Evolutionary conservation across 2,888 invertebrate genomes (phyloP), one percentile per base, ranked within the genome.

Genomic region (Eurytoma adleriae): DNA sequence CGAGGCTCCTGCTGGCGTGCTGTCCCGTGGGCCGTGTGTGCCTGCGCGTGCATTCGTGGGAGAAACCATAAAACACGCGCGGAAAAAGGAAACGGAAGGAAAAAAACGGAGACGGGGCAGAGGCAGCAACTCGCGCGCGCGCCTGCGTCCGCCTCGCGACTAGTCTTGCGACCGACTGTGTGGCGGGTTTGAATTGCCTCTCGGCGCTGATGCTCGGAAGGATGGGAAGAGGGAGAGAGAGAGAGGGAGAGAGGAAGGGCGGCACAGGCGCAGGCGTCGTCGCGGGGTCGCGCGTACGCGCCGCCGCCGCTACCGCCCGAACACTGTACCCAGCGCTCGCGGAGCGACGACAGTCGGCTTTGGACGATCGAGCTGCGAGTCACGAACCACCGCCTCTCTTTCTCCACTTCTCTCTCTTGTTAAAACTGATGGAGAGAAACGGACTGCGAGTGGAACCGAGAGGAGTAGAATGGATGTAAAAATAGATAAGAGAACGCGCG

Each of bases 231-330:
- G 56, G 30, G 48, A 24, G 54, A 48, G 76, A 52, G 57, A 59
- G 70, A 59, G 62, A 48, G 69, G 27, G 71, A 50, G 20, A 70
- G 59, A 59, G 66, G 75, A 76, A 76, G 78, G 79, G 80, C 83
- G 82, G 73, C 59, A 40, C 80, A 67, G 82, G 88, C 89, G 89
- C 89, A 88, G 84, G 88, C 88, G 88, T 88, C 87, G 84, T 72
- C 27, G 64, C 76, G 83, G 72, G 81, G 81, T 84, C 84, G 83
- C 77, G 81, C 78, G 80, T 82, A 83, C 75, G 81, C 83, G 84
- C 83, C 85, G 84, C 84, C 85, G 83, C 83, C 82, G 82, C 83
- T 83, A 83, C 82, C 84, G 78, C 79, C 82, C 72, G 62, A 0
- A 14, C 48, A 2, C 20, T 16, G 62, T 57, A 12, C 18, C 40